phyloP scores from a whole-genome alignment of 2,113 vertebrate species.

The Gasterosteus aculeatus region DNA sequence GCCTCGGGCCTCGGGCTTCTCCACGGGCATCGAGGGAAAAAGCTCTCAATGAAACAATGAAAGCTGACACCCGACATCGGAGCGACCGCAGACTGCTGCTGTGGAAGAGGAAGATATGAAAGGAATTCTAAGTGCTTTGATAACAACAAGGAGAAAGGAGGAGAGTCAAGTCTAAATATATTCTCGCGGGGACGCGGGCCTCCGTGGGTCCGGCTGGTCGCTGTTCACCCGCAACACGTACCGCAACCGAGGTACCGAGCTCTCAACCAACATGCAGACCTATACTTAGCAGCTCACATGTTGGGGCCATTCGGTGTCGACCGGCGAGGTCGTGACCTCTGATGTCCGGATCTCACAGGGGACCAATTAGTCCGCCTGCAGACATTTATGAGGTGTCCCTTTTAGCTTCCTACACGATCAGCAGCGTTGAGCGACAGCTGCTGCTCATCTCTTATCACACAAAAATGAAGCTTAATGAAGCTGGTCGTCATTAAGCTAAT shows the following conservation, averaged over 20 bases:
- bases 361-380: slow-evolving; percentile 18
- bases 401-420: slow-evolving; percentile 40
- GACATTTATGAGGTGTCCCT: slow-evolving; percentile 43
- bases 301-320: slow-evolving; percentile 38
- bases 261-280: slow-evolving; percentile 1
- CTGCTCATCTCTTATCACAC: slow-evolving; percentile 27
- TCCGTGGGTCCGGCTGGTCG: background rate
- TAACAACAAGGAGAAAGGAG: slow-evolving; percentile 41
- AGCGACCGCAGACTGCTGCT: slow-evolving; percentile 23
- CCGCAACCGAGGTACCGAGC: background rate
- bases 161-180: slow-evolving; percentile 45
- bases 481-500: background rate
- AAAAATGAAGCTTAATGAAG: too few species aligned
- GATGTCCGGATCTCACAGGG: slow-evolving; percentile 45
- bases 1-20: background rate
- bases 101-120: slow-evolving; percentile 49
- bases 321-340: slow-evolving; percentile 51
- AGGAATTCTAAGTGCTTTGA: slow-evolving; percentile 65
- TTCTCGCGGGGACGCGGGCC: slow-evolving; percentile 1
- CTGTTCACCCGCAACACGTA: background rate
- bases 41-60: slow-evolving; percentile 31
- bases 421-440: slow-evolving; percentile 54
- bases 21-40: background rate
- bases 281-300: slow-evolving; percentile 58
- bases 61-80: slow-evolving; percentile 7